Conservation (phyloP, 2,113 vertebrate species). For the Blennius ocellaris region DNA sequence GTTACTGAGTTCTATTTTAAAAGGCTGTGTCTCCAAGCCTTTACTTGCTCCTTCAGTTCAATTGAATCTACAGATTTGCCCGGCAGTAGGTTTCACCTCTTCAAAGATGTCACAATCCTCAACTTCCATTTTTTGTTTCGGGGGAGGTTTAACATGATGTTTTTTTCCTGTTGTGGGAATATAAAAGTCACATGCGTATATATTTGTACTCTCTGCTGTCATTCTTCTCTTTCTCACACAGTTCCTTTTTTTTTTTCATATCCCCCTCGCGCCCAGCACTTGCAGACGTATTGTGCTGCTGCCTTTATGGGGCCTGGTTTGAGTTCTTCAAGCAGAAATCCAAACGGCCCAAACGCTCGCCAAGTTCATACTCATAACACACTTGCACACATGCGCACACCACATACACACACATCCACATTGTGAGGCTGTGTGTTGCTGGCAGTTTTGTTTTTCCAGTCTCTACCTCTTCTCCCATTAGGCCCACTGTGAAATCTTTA, state of each 20-base stretch:
- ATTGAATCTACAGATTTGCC: too few relatives aligned
- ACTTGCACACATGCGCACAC: conserved; percentile 22
- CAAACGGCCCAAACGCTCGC: conserved; percentile 61
- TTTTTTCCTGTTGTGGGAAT: conserved; percentile 35
- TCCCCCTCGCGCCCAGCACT: conserved; percentile 30
- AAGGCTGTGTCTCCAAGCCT: conserved; percentile 40
- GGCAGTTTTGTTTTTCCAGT: conserved; percentile 73
- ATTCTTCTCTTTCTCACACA: conserved; percentile 48
- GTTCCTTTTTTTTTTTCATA: conserved; percentile 26
- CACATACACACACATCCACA: conserved; percentile 36
- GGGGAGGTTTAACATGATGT: conserved; percentile 8
- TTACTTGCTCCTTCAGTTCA: conserved; percentile 1
- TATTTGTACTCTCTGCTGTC: background rate
- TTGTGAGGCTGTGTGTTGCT: conserved; percentile 55
- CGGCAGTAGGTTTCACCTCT: background rate
- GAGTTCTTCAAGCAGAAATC: conserved; percentile 75
- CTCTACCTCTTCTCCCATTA: conserved; percentile 70
- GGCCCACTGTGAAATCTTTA: conserved; percentile 68
- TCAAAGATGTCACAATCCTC: too few relatives aligned
- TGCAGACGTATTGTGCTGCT: conserved; percentile 57
- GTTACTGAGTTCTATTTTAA: conserved; percentile 67
- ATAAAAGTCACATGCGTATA: conserved; percentile 26
- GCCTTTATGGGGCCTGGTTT: conserved; percentile 63
- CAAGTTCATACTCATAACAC: conserved; percentile 65
- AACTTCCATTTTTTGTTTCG: background rate